Conservation (phyloP, 2,113 vertebrate genomes). For the Malaclemys terrapin region DNA sequence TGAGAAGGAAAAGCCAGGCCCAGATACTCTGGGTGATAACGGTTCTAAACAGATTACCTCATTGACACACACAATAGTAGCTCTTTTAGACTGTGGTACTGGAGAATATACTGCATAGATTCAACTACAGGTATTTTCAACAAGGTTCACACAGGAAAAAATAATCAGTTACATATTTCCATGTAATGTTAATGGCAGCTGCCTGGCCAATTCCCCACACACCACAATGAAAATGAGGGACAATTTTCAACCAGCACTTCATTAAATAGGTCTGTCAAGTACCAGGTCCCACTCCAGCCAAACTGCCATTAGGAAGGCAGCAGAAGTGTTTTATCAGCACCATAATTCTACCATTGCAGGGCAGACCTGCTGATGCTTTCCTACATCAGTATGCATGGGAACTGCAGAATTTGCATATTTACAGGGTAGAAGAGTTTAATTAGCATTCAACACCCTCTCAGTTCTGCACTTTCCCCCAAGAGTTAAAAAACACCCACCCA, state of each 20-base stretch:
- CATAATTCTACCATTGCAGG: not conserved
- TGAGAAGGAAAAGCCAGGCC: not conserved
- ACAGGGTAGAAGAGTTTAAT: not conserved
- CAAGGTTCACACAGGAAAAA: not conserved
- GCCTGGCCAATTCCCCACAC: slow-evolving; percentile 32
- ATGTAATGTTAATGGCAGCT: not conserved
- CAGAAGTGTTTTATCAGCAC: not conserved
- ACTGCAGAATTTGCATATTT: not conserved
- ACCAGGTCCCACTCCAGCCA: not conserved
- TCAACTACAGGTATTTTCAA: not conserved
- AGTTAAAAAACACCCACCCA: not conserved
- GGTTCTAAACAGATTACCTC: not conserved
- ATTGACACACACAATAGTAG: not conserved
- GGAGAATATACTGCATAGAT: not conserved
- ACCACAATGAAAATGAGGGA: not conserved
- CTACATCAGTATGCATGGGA: not conserved
- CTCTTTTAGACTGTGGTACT: not conserved
- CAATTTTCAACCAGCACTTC: not conserved
- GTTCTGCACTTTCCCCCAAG: not conserved
- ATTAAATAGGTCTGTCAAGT: not conserved
- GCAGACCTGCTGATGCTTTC: not conserved
- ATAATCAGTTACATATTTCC: not conserved
- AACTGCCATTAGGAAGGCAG: not conserved
- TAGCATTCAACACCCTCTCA: not conserved
- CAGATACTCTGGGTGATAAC: fast-evolving